Conservation (phyloP, 2,888 invertebrate species). For the Pinctada fucata region DNA sequence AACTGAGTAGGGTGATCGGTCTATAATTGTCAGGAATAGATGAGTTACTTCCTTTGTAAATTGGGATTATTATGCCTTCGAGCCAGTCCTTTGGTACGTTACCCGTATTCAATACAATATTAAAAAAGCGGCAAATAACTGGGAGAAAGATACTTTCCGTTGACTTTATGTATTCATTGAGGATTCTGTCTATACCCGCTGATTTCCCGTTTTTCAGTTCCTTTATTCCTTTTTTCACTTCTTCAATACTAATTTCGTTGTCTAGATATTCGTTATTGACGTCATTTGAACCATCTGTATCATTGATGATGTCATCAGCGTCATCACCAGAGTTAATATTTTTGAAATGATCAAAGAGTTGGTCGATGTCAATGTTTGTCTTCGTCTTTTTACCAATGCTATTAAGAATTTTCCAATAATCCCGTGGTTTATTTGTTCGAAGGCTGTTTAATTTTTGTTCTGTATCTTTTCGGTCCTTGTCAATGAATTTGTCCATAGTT, state of each 20-base stretch:
- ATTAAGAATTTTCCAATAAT: slow-evolving; percentile 25
- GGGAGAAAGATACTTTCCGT: slow-evolving; percentile 17
- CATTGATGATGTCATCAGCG: background rate
- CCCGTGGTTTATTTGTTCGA: slow-evolving; percentile 4
- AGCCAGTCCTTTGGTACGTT: slow-evolving; percentile 36
- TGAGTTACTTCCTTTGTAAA: too few species aligned
- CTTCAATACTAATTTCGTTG: slow-evolving; percentile 20
- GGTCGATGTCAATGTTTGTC: background rate
- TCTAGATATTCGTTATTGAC: slow-evolving; percentile 22
- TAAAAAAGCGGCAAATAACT: slow-evolving; percentile 30
- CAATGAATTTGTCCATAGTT: background rate
- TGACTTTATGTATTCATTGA: slow-evolving; percentile 43
- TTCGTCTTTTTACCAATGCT: background rate
- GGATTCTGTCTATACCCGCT: slow-evolving; percentile 30
- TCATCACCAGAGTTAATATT: background rate
- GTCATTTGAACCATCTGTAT: background rate
- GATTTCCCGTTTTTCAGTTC: slow-evolving; percentile 38
- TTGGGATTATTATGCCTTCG: too few species aligned
- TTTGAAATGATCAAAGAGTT: slow-evolving; percentile 4
- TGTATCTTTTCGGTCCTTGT: background rate
- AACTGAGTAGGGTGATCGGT: too few species aligned
- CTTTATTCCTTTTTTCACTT: slow-evolving; percentile 32
- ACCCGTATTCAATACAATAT: slow-evolving; percentile 36
- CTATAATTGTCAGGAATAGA: too few species aligned
- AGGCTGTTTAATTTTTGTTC: slow-evolving; percentile 1